phyloP scores from a whole-genome alignment of 2,113 vertebrate genomes.

The Pteropus alecto region DNA sequence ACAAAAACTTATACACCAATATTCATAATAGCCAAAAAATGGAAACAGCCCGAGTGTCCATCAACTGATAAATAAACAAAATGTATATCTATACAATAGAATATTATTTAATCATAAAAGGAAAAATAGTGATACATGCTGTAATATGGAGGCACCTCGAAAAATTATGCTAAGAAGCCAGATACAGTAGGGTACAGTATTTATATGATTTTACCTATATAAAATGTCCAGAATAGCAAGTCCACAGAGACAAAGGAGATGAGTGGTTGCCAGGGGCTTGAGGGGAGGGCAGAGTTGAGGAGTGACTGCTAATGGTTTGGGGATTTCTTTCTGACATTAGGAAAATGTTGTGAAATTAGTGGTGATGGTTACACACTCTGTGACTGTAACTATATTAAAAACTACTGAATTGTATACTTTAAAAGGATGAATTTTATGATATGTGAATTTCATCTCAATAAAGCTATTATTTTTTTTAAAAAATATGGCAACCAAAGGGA shows the following conservation, averaged over 20 bases:
- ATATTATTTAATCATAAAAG: not conserved
- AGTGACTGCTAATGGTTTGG: not conserved
- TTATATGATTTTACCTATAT: not conserved
- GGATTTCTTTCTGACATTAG: not conserved
- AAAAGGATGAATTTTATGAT: not conserved
- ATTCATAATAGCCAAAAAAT: not conserved
- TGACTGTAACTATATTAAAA: not conserved
- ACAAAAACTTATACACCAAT: not conserved
- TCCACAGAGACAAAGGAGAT: not conserved
- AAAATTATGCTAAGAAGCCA: not conserved
- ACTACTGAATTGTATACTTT: conserved; percentile 1
- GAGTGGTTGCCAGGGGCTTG: not conserved
- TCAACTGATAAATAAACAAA: not conserved
- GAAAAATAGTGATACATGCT: not conserved
- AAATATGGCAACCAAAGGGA: not conserved
- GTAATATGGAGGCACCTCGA: not conserved
- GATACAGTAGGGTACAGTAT: not conserved
- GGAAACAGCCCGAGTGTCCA: not conserved
- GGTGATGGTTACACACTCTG: not conserved
- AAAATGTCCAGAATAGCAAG: not conserved
- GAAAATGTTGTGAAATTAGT: conserved; percentile 17
- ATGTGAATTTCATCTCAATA: not conserved
- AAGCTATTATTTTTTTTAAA: not conserved
- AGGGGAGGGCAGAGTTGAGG: not conserved
- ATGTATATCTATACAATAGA: not conserved